Evolutionary conservation across 2,888 invertebrate species (phyloP), one percentile per base, ranked within the genome.

Genomic region (Tenthredo mesomela): DNA sequence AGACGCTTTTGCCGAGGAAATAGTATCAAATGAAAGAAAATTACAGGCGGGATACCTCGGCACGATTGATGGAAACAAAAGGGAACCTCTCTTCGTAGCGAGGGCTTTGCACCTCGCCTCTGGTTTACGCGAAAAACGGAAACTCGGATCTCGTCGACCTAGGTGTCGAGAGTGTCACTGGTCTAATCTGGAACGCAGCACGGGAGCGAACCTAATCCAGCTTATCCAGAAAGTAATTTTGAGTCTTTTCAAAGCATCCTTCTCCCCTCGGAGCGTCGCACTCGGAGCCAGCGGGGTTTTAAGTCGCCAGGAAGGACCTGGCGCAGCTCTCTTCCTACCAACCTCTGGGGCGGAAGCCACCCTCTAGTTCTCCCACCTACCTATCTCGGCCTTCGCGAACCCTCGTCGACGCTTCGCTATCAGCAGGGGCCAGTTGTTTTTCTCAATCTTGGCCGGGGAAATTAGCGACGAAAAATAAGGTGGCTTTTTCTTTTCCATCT

Each of bases 141-240:
- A 82, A 70, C 82, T 85, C 83, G 85, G 71, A 85, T 82, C 83
- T 61, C 82, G 89, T 82, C 82, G 82, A 82, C 67, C 67, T 82
- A 70, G 82, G 82, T 82, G 82, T 82, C 82, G 70, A 88, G 89
- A 89, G 89, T 90, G 91, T 91, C 91, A 91, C 89, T 90, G 88
- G 90, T 92, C 92, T 93, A 93, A 93, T 93, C 93, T 92, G 91
- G 91, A 90, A 89, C 91, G 91, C 90, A 90, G 91, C 90, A 90
- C 90, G 92, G 91, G 91, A 91, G 92, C 93, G 93, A 94, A 94
- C 94, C 94, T 95, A 94, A 95, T 95, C 94, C 95, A 94, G 94
- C 95, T 95, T 94, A 94, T 95, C 95, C 94, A 94, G 94, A 95
- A 95, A 95, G 95, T 95, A 95, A 95, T 95, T 95, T 95, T 94